Conservation (phyloP, 2,888 invertebrate genomes). For the Cephalotes varians region DNA sequence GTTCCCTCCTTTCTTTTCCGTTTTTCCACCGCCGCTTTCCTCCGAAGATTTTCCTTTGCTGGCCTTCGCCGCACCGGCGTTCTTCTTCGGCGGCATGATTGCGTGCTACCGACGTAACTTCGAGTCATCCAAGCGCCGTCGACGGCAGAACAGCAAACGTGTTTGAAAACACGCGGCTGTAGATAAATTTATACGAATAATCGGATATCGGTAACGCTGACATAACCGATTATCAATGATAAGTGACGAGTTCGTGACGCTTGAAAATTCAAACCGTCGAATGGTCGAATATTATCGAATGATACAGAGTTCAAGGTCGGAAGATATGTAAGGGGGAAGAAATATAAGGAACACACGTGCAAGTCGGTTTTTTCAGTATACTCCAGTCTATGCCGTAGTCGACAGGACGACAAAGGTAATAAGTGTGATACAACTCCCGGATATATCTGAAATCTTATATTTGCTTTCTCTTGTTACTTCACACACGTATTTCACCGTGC, state of each 20-base stretch:
- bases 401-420: not conserved
- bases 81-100: conserved; percentile 92
- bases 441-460: not conserved
- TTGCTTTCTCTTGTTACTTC: not conserved
- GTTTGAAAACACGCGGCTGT: not conserved
- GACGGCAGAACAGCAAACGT: not conserved
- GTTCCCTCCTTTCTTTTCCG: conserved; percentile 92
- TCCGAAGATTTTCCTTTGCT: conserved; percentile 85
- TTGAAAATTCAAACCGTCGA: not conserved
- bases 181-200: not conserved
- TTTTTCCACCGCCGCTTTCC: conserved; percentile 88
- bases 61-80: conserved; percentile 86
- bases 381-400: not conserved
- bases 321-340: too few relatives aligned
- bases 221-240: not conserved
- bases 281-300: not conserved
- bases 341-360: too few relatives aligned
- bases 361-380: not conserved
- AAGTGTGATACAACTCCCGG: not conserved
- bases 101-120: not conserved
- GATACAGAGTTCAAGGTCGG: not conserved
- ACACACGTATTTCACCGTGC: not conserved
- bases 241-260: too few relatives aligned
- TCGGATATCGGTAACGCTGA: not conserved
- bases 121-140: not conserved